Evolutionary conservation across 2,888 invertebrate genomes (phyloP).

Genomic region (Tethea ocularis): DNA sequence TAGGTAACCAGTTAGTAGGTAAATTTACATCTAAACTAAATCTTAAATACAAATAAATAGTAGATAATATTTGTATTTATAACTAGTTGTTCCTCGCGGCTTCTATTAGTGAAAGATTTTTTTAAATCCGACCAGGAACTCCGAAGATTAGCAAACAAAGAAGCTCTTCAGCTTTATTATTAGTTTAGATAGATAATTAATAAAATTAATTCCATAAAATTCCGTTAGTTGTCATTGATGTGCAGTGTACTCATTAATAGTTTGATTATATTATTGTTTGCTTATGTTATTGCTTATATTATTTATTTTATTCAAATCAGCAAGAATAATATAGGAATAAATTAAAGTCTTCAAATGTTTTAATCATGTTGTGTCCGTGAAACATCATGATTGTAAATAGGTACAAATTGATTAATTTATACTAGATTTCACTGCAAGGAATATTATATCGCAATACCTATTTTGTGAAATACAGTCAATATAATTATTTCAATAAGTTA

Average conservation of each 20-base stretch:
- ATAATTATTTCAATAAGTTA: conserved; percentile 15
- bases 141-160: no score
- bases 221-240: neutral
- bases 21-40: no score
- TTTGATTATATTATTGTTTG: no score
- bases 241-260: no score
- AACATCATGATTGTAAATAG: neutral
- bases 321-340: neutral
- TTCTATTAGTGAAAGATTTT: no score
- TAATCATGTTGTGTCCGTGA: neutral
- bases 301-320: conserved; percentile 1
- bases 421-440: neutral
- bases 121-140: no score
- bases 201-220: neutral
- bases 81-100: no score
- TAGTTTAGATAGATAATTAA: no score
- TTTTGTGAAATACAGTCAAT: neutral
- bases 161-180: no score
- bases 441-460: neutral
- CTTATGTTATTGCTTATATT: neutral
- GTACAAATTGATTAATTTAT: neutral
- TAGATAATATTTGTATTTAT: no score
- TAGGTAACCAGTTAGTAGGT: neutral
- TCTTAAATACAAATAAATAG: no score
- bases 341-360: neutral